Conservation (phyloP, 2,797 vertebrate species). For the Notoglanidium macrostoma region DNA sequence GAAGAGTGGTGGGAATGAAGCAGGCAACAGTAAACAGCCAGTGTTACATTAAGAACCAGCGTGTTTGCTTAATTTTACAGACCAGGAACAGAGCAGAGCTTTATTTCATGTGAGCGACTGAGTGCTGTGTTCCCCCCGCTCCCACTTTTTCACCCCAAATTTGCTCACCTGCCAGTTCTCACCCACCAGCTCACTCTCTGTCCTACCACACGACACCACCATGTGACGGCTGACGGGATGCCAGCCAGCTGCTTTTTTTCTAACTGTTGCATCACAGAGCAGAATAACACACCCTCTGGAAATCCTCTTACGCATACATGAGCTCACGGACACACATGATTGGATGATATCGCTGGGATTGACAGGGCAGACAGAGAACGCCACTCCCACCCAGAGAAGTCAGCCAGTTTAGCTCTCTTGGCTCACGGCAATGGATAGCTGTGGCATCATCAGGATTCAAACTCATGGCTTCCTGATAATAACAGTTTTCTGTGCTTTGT, state of each 20-base stretch:
- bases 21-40: slow-evolving; percentile 51
- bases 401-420: background rate
- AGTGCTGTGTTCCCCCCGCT: background rate
- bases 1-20: slow-evolving; percentile 60
- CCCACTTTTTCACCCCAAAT: background rate
- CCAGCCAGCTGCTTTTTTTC: background rate
- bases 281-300: background rate
- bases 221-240: background rate
- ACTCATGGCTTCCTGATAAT: background rate
- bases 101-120: slow-evolving; percentile 40
- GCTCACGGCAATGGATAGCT: background rate
- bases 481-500: background rate
- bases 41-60: slow-evolving; percentile 58
- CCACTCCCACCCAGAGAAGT: background rate
- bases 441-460: background rate
- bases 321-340: background rate
- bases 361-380: background rate
- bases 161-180: background rate
- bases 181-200: background rate
- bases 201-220: background rate
- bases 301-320: background rate
- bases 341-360: background rate
- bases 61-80: slow-evolving; percentile 65
- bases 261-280: background rate
- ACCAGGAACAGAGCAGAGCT: slow-evolving; percentile 60